phyloP scores from a whole-genome alignment of 2,797 vertebrate species.

The Rhinichthys osculus region DNA sequence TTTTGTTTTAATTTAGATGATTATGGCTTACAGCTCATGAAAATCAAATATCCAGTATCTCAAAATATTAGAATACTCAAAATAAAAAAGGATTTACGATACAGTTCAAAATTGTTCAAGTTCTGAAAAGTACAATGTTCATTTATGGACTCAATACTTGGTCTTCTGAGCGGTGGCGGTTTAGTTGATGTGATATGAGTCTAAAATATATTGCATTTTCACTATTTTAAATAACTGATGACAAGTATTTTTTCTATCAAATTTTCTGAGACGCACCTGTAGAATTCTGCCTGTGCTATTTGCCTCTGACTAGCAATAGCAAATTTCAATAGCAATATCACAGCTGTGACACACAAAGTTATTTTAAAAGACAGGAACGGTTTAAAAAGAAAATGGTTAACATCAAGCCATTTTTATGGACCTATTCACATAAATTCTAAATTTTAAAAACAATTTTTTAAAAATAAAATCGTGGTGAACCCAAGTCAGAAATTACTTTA shows the following conservation, averaged over 20 bases:
- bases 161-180: not conserved
- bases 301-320: not conserved
- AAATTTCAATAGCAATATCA: not conserved
- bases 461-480: not conserved
- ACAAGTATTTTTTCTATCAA: no score
- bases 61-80: not conserved
- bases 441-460: not conserved
- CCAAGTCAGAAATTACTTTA: not conserved
- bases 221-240: not conserved
- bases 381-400: not conserved
- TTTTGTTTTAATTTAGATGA: not conserved
- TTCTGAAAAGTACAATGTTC: not conserved
- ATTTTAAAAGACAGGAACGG: not conserved
- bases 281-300: not conserved
- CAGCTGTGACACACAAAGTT: not conserved
- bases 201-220: not conserved
- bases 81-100: not conserved
- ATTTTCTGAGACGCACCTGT: not conserved
- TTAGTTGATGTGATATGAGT: no score
- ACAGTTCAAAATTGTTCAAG: not conserved
- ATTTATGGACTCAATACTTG: not conserved
- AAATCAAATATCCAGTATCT: not conserved
- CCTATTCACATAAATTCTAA: not conserved
- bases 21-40: not conserved
- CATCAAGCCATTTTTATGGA: not conserved